Conservation (phyloP, 2,888 invertebrate genomes). For the Perdita meconis region DNA sequence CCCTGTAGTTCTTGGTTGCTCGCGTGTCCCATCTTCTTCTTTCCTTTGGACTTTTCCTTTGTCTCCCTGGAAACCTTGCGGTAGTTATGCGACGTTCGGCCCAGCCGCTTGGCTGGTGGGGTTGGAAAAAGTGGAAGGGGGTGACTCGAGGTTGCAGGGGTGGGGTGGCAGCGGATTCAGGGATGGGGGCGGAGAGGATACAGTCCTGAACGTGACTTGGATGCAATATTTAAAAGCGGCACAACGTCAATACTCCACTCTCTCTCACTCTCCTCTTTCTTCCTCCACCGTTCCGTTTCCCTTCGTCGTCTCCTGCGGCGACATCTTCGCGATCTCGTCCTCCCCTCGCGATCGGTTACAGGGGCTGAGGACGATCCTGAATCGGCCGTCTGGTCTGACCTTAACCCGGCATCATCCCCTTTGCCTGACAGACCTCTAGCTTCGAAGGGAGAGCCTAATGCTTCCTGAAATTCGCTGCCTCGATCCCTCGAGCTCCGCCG, state of each 20-base stretch:
- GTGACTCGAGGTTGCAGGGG: constrained; percentile 43
- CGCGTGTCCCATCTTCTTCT: constrained; percentile 50
- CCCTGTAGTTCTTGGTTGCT: constrained; percentile 27
- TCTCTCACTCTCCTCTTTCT: constrained; percentile 44
- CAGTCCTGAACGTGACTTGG: constrained; percentile 83
- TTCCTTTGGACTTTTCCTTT: constrained; percentile 67
- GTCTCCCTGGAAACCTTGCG: constrained; percentile 78
- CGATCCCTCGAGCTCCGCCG: constrained; percentile 18
- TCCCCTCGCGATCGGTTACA: constrained; percentile 55
- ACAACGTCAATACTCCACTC: constrained; percentile 81
- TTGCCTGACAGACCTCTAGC: constrained; percentile 22
- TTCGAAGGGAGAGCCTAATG: constrained; percentile 50
- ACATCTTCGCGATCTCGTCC: constrained; percentile 43
- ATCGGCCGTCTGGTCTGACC: constrained; percentile 73
- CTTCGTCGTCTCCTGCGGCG: constrained; percentile 29
- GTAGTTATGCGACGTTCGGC: constrained; percentile 80
- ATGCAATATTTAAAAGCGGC: constrained; percentile 83
- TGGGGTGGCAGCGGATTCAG: constrained; percentile 44
- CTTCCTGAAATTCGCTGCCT: constrained; percentile 62
- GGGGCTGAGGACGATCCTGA: constrained; percentile 55
- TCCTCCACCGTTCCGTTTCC: constrained; percentile 27
- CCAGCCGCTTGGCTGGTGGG: constrained; percentile 61
- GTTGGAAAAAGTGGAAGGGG: constrained; percentile 55
- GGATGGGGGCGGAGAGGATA: constrained; percentile 70
- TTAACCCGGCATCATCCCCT: constrained; percentile 75